Conservation (phyloP, 2,888 invertebrate genomes). For the Zeuzera pyrina region DNA sequence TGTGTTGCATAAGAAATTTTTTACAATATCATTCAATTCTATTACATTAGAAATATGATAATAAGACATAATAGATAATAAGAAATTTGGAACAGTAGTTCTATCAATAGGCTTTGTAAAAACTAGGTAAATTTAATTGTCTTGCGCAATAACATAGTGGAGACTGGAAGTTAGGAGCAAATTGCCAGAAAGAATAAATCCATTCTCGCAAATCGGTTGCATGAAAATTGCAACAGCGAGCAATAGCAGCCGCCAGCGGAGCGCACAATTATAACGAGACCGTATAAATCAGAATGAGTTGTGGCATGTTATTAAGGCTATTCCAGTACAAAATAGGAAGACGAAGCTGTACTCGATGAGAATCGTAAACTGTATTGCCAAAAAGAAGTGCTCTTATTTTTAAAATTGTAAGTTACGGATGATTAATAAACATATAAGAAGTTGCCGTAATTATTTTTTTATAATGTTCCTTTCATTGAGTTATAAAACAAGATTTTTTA, state of each 20-base stretch:
- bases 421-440: too few species aligned
- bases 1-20: too few species aligned
- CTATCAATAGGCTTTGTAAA: constrained; percentile 43
- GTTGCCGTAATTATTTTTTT: too few species aligned
- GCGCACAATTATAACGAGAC: constrained; percentile 71
- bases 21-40: too few species aligned
- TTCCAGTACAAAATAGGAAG: constrained; percentile 58
- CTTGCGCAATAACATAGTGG: constrained; percentile 30
- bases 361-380: constrained; percentile 36
- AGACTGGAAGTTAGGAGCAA: constrained; percentile 40
- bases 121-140: constrained; percentile 55
- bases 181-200: constrained; percentile 64
- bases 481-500: too few species aligned
- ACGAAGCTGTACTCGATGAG: constrained; percentile 48
- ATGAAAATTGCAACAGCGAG: constrained; percentile 67
- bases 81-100: constrained; percentile 36
- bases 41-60: too few species aligned
- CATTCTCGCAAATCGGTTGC: constrained; percentile 62
- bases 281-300: constrained; percentile 72
- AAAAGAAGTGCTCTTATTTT: too few species aligned
- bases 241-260: constrained; percentile 58
- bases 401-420: too few species aligned
- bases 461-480: too few species aligned
- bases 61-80: too few species aligned
- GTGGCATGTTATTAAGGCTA: constrained; percentile 71